Percentiles rank a stretch among this genome's conserved stretches.
phyloP scores from a whole-genome alignment of 2,113 vertebrate species.

The Nibea albiflora region DNA sequence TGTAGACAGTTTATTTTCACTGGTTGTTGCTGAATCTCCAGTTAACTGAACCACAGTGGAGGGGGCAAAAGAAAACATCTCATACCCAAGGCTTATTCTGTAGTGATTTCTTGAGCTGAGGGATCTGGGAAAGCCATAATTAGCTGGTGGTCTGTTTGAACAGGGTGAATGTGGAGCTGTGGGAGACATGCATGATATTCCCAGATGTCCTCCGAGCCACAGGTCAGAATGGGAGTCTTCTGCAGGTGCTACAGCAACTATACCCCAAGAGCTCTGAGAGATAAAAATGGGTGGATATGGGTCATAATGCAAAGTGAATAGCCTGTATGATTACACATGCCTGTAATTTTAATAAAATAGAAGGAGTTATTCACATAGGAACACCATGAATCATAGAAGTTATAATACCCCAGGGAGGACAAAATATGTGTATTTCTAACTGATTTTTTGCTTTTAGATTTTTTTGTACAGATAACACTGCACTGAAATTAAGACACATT shows the following conservation, averaged over 20 bases:
- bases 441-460: not conserved
- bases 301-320: slow-evolving; percentile 36
- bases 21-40: slow-evolving; percentile 61
- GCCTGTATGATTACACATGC: not conserved
- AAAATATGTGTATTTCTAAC: not conserved
- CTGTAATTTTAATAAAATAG: not conserved
- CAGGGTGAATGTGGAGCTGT: slow-evolving; percentile 92
- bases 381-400: not conserved
- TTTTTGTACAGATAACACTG: not conserved
- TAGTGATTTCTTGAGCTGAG: slow-evolving; percentile 74
- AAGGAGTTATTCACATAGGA: not conserved
- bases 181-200: slow-evolving; percentile 94
- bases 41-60: slow-evolving; percentile 63
- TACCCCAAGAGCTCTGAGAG: slow-evolving; percentile 60
- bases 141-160: slow-evolving; percentile 89
- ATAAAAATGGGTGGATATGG: slow-evolving; percentile 32
- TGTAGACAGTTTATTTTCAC: slow-evolving; percentile 63
- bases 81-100: slow-evolving; percentile 60
- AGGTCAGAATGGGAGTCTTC: slow-evolving; percentile 90
- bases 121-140: slow-evolving; percentile 85
- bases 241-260: slow-evolving; percentile 82
- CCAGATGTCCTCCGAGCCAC: slow-evolving; percentile 93
- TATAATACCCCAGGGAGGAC: no score
- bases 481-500: not conserved
- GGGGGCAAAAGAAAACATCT: slow-evolving; percentile 75